These are phyloP conservation scores for Oreortyx pictus DNA, from an alignment of 2,797 vertebrate genomes.

Conservation along the genomic window DNA sequence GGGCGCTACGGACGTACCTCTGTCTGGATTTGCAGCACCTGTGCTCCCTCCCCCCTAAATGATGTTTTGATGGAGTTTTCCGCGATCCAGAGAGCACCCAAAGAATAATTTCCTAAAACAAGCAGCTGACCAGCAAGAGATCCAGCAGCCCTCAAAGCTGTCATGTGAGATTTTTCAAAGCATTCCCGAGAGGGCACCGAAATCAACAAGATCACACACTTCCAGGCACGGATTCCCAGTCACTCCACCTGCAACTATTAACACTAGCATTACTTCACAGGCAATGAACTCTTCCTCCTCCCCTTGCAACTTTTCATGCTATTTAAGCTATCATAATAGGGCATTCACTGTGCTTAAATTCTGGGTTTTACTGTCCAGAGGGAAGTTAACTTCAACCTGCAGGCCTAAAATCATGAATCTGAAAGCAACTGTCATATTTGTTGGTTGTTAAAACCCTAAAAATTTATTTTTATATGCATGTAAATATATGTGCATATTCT, in stretches of 20 bases:
- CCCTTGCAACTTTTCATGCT: background rate
- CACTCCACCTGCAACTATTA: slow-evolving; percentile 64
- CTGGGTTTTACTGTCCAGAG: background rate
- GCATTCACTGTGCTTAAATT: background rate
- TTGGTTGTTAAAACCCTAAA: too few species aligned
- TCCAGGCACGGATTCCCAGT: slow-evolving; percentile 9
- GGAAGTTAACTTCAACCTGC: background rate
- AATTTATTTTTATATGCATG: background rate
- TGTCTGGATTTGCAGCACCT: background rate
- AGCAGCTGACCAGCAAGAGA: slow-evolving; percentile 50
- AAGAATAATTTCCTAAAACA: slow-evolving; percentile 19
- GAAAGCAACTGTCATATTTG: background rate
- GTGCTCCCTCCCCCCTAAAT: background rate
- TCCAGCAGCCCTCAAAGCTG: background rate
- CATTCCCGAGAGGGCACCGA: slow-evolving; percentile 62
- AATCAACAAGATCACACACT: slow-evolving; percentile 65
- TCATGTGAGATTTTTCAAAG: slow-evolving; percentile 69
- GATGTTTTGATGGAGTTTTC: background rate
- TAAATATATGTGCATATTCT: background rate
- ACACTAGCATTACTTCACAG: slow-evolving; percentile 69
- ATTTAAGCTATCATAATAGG: slow-evolving; percentile 10
- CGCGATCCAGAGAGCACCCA: background rate
- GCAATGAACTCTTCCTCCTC: background rate
- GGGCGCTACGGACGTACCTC: background rate
- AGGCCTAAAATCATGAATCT: background rate